phyloP scores from a whole-genome alignment of 1,140 invertebrate genomes.

The Lepidurus couesii region DNA sequence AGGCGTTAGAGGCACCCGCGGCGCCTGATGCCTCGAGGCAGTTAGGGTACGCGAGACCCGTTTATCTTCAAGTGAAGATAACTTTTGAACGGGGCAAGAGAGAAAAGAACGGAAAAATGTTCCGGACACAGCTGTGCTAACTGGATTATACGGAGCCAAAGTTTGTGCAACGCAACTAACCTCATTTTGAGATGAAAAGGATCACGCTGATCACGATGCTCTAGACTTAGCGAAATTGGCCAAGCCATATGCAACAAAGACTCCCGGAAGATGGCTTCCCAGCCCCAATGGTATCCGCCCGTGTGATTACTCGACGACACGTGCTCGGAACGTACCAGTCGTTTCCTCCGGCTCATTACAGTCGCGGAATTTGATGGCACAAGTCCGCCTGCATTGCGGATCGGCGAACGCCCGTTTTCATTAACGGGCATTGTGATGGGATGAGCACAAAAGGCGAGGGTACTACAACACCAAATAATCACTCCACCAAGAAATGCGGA shows the following conservation, averaged over 20 bases:
- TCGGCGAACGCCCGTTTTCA: constrained; percentile 20
- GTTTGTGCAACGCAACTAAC: background rate
- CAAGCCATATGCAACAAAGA: constrained; percentile 46
- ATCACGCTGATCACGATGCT: constrained; percentile 36
- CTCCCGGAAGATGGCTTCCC: constrained; percentile 46
- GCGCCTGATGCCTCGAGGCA: no score
- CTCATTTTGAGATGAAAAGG: constrained; percentile 36
- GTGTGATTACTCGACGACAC: constrained; percentile 35
- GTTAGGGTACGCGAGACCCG: background rate
- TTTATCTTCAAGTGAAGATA: background rate
- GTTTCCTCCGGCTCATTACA: constrained; percentile 37
- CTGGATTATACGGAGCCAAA: background rate
- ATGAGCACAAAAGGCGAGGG: background rate
- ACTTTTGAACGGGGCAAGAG: background rate
- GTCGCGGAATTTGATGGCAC: constrained; percentile 26
- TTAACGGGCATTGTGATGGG: background rate
- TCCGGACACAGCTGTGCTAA: background rate
- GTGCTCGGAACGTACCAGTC: constrained; percentile 42
- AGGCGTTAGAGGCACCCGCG: background rate
- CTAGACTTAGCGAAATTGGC: constrained; percentile 44
- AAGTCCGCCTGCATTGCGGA: background rate
- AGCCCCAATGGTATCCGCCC: constrained; percentile 39
- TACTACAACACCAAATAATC: constrained; percentile 2
- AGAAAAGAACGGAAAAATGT: background rate
- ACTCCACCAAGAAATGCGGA: background rate